Percentiles rank a stretch among this genome's conserved stretches.
phyloP scores from a whole-genome alignment of 2,888 invertebrate genomes.

The Ectropis crepuscularia region DNA sequence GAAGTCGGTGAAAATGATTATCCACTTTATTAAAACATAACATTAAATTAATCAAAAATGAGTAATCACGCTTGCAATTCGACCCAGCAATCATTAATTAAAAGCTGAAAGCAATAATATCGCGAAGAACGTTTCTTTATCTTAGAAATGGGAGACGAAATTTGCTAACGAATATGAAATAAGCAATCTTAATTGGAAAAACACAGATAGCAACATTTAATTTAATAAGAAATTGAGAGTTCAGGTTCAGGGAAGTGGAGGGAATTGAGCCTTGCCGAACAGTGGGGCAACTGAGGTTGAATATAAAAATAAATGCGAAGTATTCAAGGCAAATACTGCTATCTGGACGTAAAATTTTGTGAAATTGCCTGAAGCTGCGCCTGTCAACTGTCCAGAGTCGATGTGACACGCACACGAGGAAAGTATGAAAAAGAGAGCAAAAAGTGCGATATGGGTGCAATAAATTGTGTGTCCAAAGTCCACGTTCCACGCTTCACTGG shows the following conservation, averaged over 20 bases:
- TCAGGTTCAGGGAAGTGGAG: neutral
- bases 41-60: neutral
- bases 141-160: neutral
- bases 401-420: slow-evolving; percentile 29
- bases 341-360: slow-evolving; percentile 2
- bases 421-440: slow-evolving; percentile 39
- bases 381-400: slow-evolving; percentile 25
- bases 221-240: slow-evolving; percentile 5
- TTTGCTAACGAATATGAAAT: slow-evolving; percentile 13
- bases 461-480: slow-evolving; percentile 41
- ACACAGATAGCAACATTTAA: slow-evolving; percentile 2
- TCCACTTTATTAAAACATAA: neutral
- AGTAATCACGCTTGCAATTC: neutral
- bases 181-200: slow-evolving; percentile 19
- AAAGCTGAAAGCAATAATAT: slow-evolving; percentile 1
- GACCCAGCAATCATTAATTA: neutral
- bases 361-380: slow-evolving; percentile 15
- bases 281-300: too few relatives aligned
- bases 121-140: slow-evolving; percentile 6
- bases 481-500: slow-evolving; percentile 36
- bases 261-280: neutral
- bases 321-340: neutral
- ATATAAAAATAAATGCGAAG: too few relatives aligned
- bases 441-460: slow-evolving; percentile 26
- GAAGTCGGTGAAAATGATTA: neutral